A percentile compares a stretch with the other conserved stretches of the same genome.
Conservation (phyloP, 37 sponge, comb jelly and placozoan genomes). For the Haliclona indistincta region DNA sequence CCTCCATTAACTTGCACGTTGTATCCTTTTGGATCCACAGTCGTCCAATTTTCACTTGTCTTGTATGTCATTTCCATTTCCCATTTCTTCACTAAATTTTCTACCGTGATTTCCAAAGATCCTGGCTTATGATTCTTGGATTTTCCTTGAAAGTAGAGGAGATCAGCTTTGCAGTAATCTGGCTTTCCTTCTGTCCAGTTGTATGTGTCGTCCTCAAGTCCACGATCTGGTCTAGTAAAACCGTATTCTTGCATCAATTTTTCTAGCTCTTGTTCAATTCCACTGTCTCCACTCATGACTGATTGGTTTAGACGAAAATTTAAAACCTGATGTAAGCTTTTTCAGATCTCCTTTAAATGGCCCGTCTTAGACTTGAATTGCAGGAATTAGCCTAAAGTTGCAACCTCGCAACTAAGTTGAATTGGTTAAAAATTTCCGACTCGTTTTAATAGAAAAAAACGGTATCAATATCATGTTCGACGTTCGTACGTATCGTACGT, state of each 20-base stretch:
- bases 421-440: too few species aligned
- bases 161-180: slow-evolving; percentile 33
- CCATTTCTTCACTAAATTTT: slow-evolving; percentile 58
- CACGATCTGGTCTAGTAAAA: slow-evolving; percentile 22
- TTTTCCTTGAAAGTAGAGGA: slow-evolving; percentile 40
- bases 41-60: background rate
- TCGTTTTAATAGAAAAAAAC: too few species aligned
- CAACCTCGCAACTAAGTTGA: too few species aligned
- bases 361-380: too few species aligned
- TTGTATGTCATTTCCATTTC: slow-evolving; percentile 45
- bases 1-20: slow-evolving; percentile 21
- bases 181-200: slow-evolving; percentile 44
- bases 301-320: too few species aligned
- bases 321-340: too few species aligned
- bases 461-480: too few species aligned
- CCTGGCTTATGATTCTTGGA: slow-evolving; percentile 43
- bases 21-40: slow-evolving; percentile 10
- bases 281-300: too few species aligned
- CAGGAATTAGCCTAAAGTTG: too few species aligned
- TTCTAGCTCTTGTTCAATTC: slow-evolving; percentile 24
- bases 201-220: background rate
- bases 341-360: too few species aligned
- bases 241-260: slow-evolving; percentile 8
- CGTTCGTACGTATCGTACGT: too few species aligned
- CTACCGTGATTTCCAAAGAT: slow-evolving; percentile 48